These are phyloP conservation scores for Paracyclopina nana DNA, from an alignment of 1,140 invertebrate species.

Conservation along the genomic window DNA sequence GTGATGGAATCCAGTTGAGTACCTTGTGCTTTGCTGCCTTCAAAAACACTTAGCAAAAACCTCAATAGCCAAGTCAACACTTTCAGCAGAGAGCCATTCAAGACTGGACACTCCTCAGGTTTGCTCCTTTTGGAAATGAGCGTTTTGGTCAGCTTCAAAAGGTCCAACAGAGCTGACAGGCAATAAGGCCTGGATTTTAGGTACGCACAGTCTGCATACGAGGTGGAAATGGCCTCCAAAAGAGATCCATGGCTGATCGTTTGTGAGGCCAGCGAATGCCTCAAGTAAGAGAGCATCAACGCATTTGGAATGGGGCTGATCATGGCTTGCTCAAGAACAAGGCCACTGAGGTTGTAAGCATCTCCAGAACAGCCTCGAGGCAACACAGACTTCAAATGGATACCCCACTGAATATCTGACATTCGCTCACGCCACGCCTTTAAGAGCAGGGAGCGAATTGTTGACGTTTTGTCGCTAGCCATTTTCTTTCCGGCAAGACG, in stretches of 20 bases:
- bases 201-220: constrained; percentile 63
- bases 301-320: constrained; percentile 76
- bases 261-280: constrained; percentile 68
- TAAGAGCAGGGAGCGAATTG: too few relatives aligned
- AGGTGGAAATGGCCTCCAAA: constrained; percentile 64
- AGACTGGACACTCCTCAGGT: constrained; percentile 52
- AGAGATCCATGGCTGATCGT: constrained; percentile 73
- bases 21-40: too few relatives aligned
- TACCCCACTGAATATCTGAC: constrained; percentile 85
- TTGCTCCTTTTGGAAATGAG: constrained; percentile 46
- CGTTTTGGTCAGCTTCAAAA: constrained; percentile 40
- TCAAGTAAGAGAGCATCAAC: constrained; percentile 70
- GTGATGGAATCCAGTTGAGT: constrained; percentile 46
- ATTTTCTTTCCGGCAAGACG: too few relatives aligned
- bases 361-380: constrained; percentile 68
- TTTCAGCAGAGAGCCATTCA: constrained; percentile 49
- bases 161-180: constrained; percentile 59
- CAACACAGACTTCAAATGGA: constrained; percentile 70
- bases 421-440: constrained; percentile 87
- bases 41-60: too few relatives aligned
- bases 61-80: constrained; percentile 59
- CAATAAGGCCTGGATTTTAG: constrained; percentile 76
- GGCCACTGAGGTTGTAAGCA: constrained; percentile 74
- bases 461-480: too few relatives aligned
- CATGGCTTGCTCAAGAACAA: constrained; percentile 73